phyloP scores from a whole-genome alignment of 37 sponge, comb jelly and placozoan species.

The Haliclona indistincta region DNA sequence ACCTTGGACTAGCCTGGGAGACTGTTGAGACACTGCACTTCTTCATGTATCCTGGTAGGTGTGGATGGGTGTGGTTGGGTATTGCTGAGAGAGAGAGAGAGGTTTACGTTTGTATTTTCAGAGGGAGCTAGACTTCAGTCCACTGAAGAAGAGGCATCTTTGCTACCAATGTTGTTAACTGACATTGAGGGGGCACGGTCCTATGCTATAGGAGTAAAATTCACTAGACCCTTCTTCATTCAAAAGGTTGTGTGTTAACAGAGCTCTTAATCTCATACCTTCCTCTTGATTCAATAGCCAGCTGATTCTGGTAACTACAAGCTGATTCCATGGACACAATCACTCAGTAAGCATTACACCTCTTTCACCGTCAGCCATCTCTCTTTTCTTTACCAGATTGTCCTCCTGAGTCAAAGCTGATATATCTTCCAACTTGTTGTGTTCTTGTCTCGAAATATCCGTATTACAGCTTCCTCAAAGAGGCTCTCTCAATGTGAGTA shows the following conservation, averaged over 20 bases:
- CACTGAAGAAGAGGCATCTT: constrained; percentile 40
- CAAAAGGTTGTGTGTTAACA: constrained; percentile 2
- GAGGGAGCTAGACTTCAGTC: constrained; percentile 28
- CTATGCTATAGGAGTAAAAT: constrained; percentile 38
- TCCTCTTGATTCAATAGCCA: neutral
- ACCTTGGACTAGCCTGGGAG: constrained; percentile 59
- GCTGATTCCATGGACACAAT: constrained; percentile 21
- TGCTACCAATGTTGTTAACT: constrained; percentile 55
- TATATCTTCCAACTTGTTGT: constrained; percentile 61
- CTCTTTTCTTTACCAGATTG: neutral
- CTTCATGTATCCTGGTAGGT: constrained; percentile 68
- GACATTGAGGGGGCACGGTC: constrained; percentile 35
- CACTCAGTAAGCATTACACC: neutral
- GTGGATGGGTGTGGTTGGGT: too few species aligned
- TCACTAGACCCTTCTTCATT: constrained; percentile 65
- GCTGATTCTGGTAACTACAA: constrained; percentile 4
- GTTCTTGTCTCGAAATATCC: constrained; percentile 62
- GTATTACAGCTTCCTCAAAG: constrained; percentile 64
- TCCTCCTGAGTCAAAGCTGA: constrained; percentile 23
- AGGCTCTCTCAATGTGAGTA: constrained; percentile 62
- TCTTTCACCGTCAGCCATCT: neutral
- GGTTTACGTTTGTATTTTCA: neutral
- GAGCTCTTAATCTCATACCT: neutral
- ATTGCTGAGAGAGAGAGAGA: too few species aligned
- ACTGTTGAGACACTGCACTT: constrained; percentile 54